Conservation (phyloP, 2,797 vertebrate species). For the Anguilla pacifica region DNA sequence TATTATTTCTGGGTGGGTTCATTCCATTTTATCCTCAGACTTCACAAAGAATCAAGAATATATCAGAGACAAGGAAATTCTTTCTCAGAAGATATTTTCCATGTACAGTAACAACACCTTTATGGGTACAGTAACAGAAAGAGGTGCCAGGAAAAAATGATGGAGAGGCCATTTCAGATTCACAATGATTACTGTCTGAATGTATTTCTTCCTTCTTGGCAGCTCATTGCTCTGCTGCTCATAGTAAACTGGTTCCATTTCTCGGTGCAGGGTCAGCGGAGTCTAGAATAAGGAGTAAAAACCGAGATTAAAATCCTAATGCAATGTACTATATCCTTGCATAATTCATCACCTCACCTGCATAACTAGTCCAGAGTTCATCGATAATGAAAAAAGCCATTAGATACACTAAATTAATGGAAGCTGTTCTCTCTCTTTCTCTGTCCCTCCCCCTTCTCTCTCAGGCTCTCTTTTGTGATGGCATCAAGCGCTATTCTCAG, state of each 20-base stretch:
- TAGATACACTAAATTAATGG: neutral
- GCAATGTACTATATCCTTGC: neutral
- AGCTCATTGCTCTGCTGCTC: neutral
- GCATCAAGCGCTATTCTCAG: neutral
- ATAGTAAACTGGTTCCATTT: neutral
- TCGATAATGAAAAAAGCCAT: neutral
- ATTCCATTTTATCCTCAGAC: neutral
- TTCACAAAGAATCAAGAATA: neutral
- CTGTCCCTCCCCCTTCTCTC: neutral
- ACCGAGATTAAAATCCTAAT: neutral
- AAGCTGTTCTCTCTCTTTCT: neutral
- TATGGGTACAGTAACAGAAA: slow-evolving; percentile 36
- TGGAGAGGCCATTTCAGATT: neutral
- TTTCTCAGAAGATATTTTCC: neutral
- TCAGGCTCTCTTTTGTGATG: neutral
- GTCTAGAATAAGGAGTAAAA: neutral
- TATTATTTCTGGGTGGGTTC: neutral
- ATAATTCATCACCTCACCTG: neutral
- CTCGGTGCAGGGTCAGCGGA: too few species aligned
- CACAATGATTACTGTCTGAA: neutral
- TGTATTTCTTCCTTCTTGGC: neutral
- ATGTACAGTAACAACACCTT: slow-evolving; percentile 20
- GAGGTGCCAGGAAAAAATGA: slow-evolving; percentile 33
- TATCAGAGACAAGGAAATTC: neutral
- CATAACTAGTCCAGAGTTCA: neutral